Conservation (phyloP, 37 sponge, comb jelly and placozoan genomes). For the Halisarca cf. caerulea region DNA sequence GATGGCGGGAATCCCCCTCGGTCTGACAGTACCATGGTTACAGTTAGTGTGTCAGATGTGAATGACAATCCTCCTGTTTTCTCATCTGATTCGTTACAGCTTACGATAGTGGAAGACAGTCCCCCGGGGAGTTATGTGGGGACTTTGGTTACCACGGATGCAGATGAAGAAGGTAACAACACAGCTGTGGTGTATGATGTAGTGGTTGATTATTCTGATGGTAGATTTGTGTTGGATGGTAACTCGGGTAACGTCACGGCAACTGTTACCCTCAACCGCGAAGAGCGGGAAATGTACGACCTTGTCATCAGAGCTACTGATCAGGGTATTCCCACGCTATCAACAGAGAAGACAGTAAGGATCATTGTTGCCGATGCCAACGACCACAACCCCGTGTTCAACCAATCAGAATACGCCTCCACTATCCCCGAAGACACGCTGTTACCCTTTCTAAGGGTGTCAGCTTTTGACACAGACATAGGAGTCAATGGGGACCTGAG, state of each 20-base stretch:
- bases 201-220: constrained; percentile 34
- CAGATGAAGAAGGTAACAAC: constrained; percentile 59
- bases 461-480: constrained; percentile 61
- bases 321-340: constrained; percentile 42
- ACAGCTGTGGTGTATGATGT: constrained; percentile 49
- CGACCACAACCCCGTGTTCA: constrained; percentile 62
- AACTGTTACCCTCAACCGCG: constrained; percentile 42
- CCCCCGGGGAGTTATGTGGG: constrained; percentile 43
- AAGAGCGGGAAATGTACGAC: constrained; percentile 38
- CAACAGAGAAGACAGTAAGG: constrained; percentile 41
- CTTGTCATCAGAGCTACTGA: constrained; percentile 55
- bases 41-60: constrained; percentile 48
- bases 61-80: constrained; percentile 74
- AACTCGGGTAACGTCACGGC: constrained; percentile 52
- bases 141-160: constrained; percentile 34
- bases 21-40: constrained; percentile 29
- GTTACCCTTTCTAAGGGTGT: constrained; percentile 29
- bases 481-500: constrained; percentile 44
- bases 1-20: constrained; percentile 48
- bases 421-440: constrained; percentile 35
- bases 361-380: constrained; percentile 59
- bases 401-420: background rate
- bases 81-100: constrained; percentile 21
- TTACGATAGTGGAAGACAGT: constrained; percentile 48
- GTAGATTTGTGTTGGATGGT: constrained; percentile 43